Percentiles rank a stretch among this genome's conserved stretches.
phyloP scores from a whole-genome alignment of 2,888 invertebrate genomes.

The Zhuqinia jingwanae region DNA sequence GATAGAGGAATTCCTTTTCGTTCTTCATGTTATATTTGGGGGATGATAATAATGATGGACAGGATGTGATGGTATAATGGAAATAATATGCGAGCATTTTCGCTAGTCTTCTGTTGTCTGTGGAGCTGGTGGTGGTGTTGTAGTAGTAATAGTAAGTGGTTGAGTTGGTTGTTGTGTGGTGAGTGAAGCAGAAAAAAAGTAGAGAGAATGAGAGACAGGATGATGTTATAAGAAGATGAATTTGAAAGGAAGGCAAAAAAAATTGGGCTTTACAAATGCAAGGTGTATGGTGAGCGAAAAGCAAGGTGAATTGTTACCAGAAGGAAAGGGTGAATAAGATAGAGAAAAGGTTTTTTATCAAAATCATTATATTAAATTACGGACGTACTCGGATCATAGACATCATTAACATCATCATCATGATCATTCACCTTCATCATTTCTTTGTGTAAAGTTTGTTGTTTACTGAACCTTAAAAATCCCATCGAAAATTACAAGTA shows the following conservation, averaged over 20 bases:
- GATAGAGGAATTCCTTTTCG: not conserved
- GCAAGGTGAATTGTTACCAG: not conserved
- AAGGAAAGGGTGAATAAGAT: not conserved
- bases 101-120: not conserved
- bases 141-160: not conserved
- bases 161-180: not conserved
- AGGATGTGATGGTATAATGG: slow-evolving; percentile 52
- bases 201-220: not conserved
- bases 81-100: slow-evolving; percentile 7
- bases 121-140: not conserved
- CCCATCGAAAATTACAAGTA: not conserved
- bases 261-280: not conserved
- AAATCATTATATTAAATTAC: not conserved
- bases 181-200: slow-evolving; percentile 42
- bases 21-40: slow-evolving; percentile 15
- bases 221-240: not conserved
- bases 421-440: not conserved
- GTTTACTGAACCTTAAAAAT: slow-evolving; percentile 10
- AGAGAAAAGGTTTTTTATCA: not conserved
- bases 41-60: slow-evolving; percentile 38
- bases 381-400: not conserved
- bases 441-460: not conserved
- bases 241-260: not conserved
- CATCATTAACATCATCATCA: not conserved
- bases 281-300: not conserved